phyloP scores from a whole-genome alignment of 2,888 invertebrate genomes.

The Melikaiella ostensackeni region DNA sequence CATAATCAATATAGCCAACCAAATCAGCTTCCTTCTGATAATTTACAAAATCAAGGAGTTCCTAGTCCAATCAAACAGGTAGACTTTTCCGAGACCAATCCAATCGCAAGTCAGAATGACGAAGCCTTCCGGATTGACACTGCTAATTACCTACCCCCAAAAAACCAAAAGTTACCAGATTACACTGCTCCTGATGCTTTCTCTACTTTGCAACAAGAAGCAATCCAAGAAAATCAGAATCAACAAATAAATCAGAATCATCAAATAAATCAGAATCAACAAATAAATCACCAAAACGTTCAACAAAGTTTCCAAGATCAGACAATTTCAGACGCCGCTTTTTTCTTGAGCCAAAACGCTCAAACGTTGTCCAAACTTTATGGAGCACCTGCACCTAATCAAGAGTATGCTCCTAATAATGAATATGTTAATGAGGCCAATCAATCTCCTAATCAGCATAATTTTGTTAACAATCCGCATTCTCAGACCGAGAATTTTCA shows the following conservation, averaged over 20 bases:
- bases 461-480: conserved; percentile 41
- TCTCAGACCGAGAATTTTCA: conserved; percentile 27
- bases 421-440: conserved; percentile 55
- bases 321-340: conserved; percentile 71
- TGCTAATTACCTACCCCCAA: conserved; percentile 73
- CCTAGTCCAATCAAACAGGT: conserved; percentile 63
- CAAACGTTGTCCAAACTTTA: conserved; percentile 72
- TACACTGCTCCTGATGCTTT: conserved; percentile 47
- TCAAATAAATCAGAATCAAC: conserved; percentile 16
- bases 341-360: conserved; percentile 71
- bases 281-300: conserved; percentile 51
- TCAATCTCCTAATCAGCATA: conserved; percentile 56
- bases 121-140: conserved; percentile 69
- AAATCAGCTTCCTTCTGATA: conserved; percentile 48
- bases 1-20: conserved; percentile 45
- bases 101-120: conserved; percentile 72
- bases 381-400: conserved; percentile 64
- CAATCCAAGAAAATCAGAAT: conserved; percentile 15
- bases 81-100: conserved; percentile 65
- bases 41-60: conserved; percentile 57
- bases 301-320: conserved; percentile 54
- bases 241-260: conserved; percentile 32
- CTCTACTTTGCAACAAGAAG: conserved; percentile 43
- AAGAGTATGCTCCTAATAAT: conserved; percentile 68
- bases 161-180: conserved; percentile 70